Evolutionary conservation across 2,113 vertebrate genomes (phyloP), one percentile per base, ranked within the genome.

Genomic region (Bagarius yarrelli): DNA sequence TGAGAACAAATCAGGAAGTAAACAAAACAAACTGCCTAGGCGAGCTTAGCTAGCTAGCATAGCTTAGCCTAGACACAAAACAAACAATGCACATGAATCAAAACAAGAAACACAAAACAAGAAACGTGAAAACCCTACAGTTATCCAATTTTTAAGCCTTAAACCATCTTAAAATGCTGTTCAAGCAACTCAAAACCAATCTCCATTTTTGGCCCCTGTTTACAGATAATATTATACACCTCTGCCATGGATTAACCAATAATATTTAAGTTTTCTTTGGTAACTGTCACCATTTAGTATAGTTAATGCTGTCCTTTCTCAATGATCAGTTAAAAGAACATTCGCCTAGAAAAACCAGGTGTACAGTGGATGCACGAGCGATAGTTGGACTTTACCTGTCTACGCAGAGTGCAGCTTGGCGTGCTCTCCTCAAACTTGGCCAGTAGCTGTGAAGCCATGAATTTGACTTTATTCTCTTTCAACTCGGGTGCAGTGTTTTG

Each of bases 381-480:
- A 61, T 23, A 70, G 47, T 53, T 27, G 25, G 67, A 12, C 52
- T 92, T 91, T 87, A 98, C 98, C 95, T 95, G 95, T 80, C 91
- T 95, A 80, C 88, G 86, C 53, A 95, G 61, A 0, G 89, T 79
- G 60, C 90, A 88, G 81, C 79, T 95, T 32, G 92, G 87, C 25
- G 92, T 82, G 69, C 85, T 96, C 83, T 94, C 94, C 85, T 98
- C 97, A 87, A 99, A 97, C 88, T 98, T 99, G 79, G 98, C 97
- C 85, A 94, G 89, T 34, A 99, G 88, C 83, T 98, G 96, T 52
- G 91, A 94, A 32, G 98, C 95, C 95, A 99, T 98, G 40, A 95
- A 97, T 83, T 96, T 96, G 76, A 99, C 98, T 93, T 95, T 98
- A 88, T 98, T 99, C 88, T 95, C 95, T 84, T 90, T 95, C 27